Evolutionary conservation across 1,140 invertebrate genomes (phyloP).

Genomic region (Achroia grisella): DNA sequence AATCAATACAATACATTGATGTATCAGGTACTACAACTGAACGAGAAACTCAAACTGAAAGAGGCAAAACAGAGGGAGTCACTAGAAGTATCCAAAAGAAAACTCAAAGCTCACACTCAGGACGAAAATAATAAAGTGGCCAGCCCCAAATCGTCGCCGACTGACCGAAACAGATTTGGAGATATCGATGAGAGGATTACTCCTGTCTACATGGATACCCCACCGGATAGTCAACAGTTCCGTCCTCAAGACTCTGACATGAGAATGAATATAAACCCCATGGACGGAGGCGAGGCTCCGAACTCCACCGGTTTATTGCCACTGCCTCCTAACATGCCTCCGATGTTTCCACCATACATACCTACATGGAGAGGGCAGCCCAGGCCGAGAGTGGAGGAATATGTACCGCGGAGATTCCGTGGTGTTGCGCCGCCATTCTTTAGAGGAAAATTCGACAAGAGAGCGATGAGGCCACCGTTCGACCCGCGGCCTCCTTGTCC

Average conservation of each 20-base stretch:
- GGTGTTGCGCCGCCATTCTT: conserved; percentile 42
- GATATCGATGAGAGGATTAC: conserved; percentile 71
- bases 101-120: conserved; percentile 40
- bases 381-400: conserved; percentile 41
- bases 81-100: conserved; percentile 60
- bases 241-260: conserved; percentile 50
- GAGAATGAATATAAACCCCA: conserved; percentile 29
- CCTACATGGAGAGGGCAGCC: conserved; percentile 38
- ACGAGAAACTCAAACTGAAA: conserved; percentile 84
- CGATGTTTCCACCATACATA: conserved; percentile 33
- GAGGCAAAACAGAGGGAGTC: conserved; percentile 82
- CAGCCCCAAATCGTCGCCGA: conserved; percentile 50
- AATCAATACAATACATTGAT: conserved; percentile 87
- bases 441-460: conserved; percentile 53
- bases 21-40: conserved; percentile 85
- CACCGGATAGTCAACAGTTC: conserved; percentile 27
- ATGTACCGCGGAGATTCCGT: conserved; percentile 42
- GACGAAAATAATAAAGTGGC: conserved; percentile 67
- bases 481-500: conserved; percentile 38
- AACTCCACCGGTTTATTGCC: conserved; percentile 27
- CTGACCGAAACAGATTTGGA: conserved; percentile 48
- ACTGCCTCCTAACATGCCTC: conserved; percentile 44
- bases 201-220: conserved; percentile 32
- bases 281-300: conserved; percentile 20
- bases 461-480: conserved; percentile 30